Evolutionary conservation across 1,140 invertebrate genomes (phyloP), one percentile per base, ranked within the genome.

Genomic region (Halictus rubicundus): DNA sequence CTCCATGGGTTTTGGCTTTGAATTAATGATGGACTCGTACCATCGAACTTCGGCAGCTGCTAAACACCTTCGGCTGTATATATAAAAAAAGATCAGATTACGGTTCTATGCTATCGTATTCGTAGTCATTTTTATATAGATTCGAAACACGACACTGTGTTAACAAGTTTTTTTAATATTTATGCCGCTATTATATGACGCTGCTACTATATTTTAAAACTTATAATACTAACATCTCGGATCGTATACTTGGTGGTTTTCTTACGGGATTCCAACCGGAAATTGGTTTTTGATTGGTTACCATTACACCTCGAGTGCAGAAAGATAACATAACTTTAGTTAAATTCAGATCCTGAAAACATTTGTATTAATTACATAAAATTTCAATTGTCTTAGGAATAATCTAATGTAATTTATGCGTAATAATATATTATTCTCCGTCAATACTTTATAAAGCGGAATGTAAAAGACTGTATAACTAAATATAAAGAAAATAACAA

Each of bases 211-310:
- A 63, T 74, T 79, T 63, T 68, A 54, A 37, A 69, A 64, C 54
- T 69, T 37, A 23, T 57, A 71, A 19, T 86, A 85, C 86, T 88
- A 88, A 92, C 91, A 88, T 68, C 68, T 88, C 72, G 61, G 86
- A 84, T 61, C 90, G 85, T 27, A 90, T 75, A 54, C 90, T 93
- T 64, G 85, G 92, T 54, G 95, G 94, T 72, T 95, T 96, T 82
- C 93, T 94, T 2, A 96, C 95, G 63, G 96, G 96, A 93, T 96
- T 96, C 96, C 96, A 96, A 23, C 94, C 94, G 57, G 94, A 94
- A 1, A 95, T 93, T 39, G 95, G 95, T 42, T 94, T 93, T 82
- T 94, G 93, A 90, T 97, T 97, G 9, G 94, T 89, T 14, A 96
- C 89, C 96, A 97, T 97, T 23, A 96, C 87, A 27, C 96, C 95